Evolutionary conservation across 2,888 invertebrate genomes (phyloP), one percentile per base, ranked within the genome.

Genomic region (Poecilus cupreus): DNA sequence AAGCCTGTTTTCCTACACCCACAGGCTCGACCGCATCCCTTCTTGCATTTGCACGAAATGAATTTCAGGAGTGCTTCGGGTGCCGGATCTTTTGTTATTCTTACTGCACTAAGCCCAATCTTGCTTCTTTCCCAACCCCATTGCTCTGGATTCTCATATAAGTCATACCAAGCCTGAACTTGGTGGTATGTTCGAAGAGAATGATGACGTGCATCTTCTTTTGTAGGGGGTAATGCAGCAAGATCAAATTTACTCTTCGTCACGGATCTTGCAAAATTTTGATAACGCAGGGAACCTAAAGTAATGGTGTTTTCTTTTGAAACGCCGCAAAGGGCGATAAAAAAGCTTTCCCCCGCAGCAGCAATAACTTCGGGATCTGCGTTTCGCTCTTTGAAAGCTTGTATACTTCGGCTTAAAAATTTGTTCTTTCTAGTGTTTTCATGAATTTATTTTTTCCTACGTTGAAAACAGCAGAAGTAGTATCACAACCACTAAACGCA

Each of bases 401-500:
- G 54, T 57, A 84, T 68, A 82, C 83, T 51, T 82, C 83, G 77
- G 80, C 81, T 82, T 80, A 84, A 83, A 80, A 83, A 43, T 74
- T 80, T 81, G 49, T 84, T 83, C 80, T 83, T 84, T 82, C 64
- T 16, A 83, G 60, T 83, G 83, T 80, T 76, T 83, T 85, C 49
- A 80, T 26, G 77, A 43, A 85, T 83, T 83, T 85, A 4, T 82
- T 82, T 84, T 85, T 84, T 51, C 83, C 83, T 83, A 85, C 83
- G 83, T 84, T 82, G 80, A 85, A 86, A 13, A 85, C 54, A 72
- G 85, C 85, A 24, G 83, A 85, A 82, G 83, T 85, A 76, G 82
- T 86, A 83, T 85, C 84, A 82, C 84, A 84, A 72, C 83, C 85
- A 82, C 84, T 83, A 76, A 85, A 84, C 77, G 84, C 85, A 57